Base-by-base conservation (phyloP, 35 echinoderm and acorn worm genomes). In the Holothuria glaberrima region DNA sequence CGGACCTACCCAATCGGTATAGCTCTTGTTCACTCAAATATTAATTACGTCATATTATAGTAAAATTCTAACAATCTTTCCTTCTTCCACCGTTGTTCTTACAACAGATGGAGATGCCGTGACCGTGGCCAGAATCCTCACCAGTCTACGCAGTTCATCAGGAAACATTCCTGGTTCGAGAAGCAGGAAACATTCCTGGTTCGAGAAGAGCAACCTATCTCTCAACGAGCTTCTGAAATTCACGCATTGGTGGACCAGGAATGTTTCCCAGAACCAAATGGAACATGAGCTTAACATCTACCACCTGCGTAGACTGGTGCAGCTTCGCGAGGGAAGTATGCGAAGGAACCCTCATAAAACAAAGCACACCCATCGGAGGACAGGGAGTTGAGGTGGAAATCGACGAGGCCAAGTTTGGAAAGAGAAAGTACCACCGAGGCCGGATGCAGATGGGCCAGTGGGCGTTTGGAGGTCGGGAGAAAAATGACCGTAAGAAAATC, bases 351-450 rank as follows among this genome's bases (percentile, higher is more conserved):
- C 38, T 83, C 7, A 24, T 48, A 3, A 33, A 50, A 22, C 3
- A 3, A 4, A 88, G 46, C 34, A 60, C 36, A 13, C 86, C 61
- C 13, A 74, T 88, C 41, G 86, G 67, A 45, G 86, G 86, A 41
- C 86, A 65, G 4, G 86, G 86, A 74, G 45, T 19, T 24, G 6
- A 70, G 4, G 28, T 88, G 18, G 86, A 88, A 73, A 88, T 74
- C 24, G 86, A 88, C 30, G 64, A 75, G 24, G 66, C 63, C 13
- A 88, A 72, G 29, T 73, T 88, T 46, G 86, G 86, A 19, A 88
- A 88, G 46, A 19, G 86, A 17, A 88, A 88, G 66, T 45, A 20
- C 24, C 22, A 33, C 35, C 58, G 36, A 26, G 64, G 86, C 13
- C 29, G 66, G 22, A 20, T 33, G 32, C 25, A 33, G 4, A 36